Base-by-base conservation (phyloP, 2,797 vertebrate species). In the Toxotes lorentzi region DNA sequence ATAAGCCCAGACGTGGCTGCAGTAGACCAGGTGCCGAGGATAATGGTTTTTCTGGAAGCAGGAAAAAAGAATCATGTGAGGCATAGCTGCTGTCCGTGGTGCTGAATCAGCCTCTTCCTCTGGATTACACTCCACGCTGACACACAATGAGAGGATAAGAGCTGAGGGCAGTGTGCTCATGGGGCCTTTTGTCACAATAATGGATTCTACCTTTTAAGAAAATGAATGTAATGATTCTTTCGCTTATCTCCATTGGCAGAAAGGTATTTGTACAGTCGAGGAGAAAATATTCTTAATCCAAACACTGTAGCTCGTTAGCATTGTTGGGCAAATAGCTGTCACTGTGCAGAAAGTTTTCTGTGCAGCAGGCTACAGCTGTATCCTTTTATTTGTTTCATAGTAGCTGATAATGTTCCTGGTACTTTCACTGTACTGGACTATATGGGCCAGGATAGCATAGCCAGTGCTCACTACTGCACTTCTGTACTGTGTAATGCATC, bases 31-130 rank as follows among this genome's bases (percentile, higher is more conserved):
- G 54, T 63, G 64, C 60, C 8, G 19, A 38, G 54, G 13, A 54
- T 56, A 62, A 48, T 60, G 34, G 0, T 41, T 74, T 62, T 61
- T 53, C 19, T 58, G 1, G 0, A 54, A 50, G 53, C 1, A 59
- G n/a, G 27, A 30, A 47, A 51, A 68, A 21, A 80, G 53, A 66
- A 45, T 40, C 17, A 43, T 51, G 66, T 53, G 6, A 45, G 38
- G 41, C 34, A 0, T 7, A 24, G 79, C 53, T 34, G 71, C 80
- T 87, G 81, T 87, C 83, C 61, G 1, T 76, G 84, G 83, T 90
- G 73, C 91, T 92, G 90, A 88, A 70, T 88, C 76, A 85, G 76
- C 65, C 72, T 78, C 56, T 63, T 53, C 45, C 59, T 19, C 38
- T 16, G 71, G 75, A 86, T 86, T 73, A 72, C 35, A 7, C 67